Base-by-base conservation (phyloP, 2,797 vertebrate species). In the Babyrousa celebensis region DNA sequence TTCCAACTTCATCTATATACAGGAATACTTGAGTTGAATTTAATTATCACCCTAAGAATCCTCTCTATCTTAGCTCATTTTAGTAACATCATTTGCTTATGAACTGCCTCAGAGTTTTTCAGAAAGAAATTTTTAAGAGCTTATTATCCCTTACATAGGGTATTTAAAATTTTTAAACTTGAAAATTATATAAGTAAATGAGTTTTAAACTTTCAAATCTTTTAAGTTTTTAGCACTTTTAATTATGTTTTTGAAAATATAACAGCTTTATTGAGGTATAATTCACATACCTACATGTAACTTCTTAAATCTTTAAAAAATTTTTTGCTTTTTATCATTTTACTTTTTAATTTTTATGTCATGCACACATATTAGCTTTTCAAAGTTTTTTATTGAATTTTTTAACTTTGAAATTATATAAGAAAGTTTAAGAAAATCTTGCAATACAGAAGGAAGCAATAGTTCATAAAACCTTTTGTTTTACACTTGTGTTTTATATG, bases 11-110 rank as follows among this genome's bases (percentile, higher is more conserved):
- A 90, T 97, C 88, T 96, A 56, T 89, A 92, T 91, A 89, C 74
- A 95, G 94, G 82, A 94, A 90, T 92, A 78, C 23, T 90, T 96
- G 80, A 96, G 62, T 95, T 96, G 96, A 97, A 97, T 97, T 96
- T 96, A 97, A 96, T 97, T 98, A 96, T 95, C 93, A 93, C 85
- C 58, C 77, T 43, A 77, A 85, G 72, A 92, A 92, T 95, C 95
- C 95, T 97, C 71, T 87, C 83, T 85, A 11, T 91, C 72, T 91
- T 92, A 92, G 80, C 79, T 96, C 74, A 96, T 88, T 97, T 97
- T 97, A 95, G 93, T 97, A 95, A 96, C 95, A 94, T 82, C 93
- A 52, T 96, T 96, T 95, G 67, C 89, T 95, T 91, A 83, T 97
- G 71, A 94, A 95, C 83, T 89, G 60, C 82, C 36, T 91, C 43